phyloP scores from a whole-genome alignment of 2,797 vertebrate genomes.

The Siniperca undulata region DNA sequence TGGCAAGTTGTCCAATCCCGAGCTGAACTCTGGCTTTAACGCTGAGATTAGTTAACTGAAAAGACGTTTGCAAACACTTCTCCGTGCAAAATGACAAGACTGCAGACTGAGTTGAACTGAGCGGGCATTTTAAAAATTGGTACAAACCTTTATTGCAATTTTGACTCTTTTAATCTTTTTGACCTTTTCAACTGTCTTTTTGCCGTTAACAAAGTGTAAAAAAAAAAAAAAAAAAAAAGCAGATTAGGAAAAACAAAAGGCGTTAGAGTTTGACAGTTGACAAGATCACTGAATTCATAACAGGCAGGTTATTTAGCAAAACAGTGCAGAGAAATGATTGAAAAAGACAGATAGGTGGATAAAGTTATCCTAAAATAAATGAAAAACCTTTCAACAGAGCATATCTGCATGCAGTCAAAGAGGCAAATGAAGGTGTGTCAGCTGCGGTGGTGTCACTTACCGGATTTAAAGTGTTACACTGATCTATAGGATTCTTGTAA shows the following conservation, averaged over 20 bases:
- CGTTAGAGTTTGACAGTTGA: conserved; percentile 95
- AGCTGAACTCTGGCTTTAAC: conserved; percentile 23
- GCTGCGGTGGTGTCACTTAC: conserved; percentile 85
- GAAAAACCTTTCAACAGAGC: conserved; percentile 61
- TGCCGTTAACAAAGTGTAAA: conserved; percentile 84
- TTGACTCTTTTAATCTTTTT: conserved; percentile 99
- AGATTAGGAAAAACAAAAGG: conserved; percentile 91
- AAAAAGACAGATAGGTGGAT: conserved; percentile 60
- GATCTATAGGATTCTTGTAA: conserved; percentile 99
- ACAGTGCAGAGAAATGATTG: conserved; percentile 83
- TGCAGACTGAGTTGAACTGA: conserved; percentile 85
- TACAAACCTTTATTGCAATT: conserved; percentile 99
- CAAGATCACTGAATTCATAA: conserved; percentile 91
- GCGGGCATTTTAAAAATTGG: conserved; percentile 90
- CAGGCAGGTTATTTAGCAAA: conserved; percentile 89
- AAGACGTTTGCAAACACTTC: conserved; percentile 90
- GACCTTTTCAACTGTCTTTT: conserved; percentile 99
- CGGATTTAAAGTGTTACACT: conserved; percentile 99
- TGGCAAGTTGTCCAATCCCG: conserved; percentile 41
- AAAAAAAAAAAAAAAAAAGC: conserved; percentile 87
- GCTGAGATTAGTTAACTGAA: conserved; percentile 87
- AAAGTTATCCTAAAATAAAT: conserved; percentile 59
- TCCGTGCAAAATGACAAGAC: conserved; percentile 87
- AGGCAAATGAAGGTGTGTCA: conserved; percentile 34
- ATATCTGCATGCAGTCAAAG: conserved; percentile 76